Evolutionary conservation across 2,888 invertebrate species (phyloP).

Genomic region (Prenolepis imparis): DNA sequence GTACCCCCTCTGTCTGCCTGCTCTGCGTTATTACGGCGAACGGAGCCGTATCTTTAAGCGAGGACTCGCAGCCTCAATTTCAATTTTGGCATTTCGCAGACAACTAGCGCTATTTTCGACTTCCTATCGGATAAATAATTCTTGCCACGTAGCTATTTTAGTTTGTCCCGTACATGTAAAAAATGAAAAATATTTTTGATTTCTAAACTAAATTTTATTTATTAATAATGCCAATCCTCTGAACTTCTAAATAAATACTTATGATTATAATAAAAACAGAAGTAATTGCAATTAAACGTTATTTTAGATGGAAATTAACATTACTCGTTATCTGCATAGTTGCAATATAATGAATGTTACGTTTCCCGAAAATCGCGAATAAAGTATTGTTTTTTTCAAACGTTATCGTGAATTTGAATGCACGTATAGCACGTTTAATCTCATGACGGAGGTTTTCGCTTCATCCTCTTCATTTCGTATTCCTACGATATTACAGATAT

Average conservation of each 20-base stretch:
- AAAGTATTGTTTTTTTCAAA: background rate
- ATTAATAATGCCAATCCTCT: conserved; percentile 17
- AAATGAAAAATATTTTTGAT: no score
- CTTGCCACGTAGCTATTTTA: background rate
- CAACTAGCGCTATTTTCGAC: conserved; percentile 58
- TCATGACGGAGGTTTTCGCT: conserved; percentile 27
- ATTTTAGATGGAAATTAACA: background rate
- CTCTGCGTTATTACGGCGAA: conserved; percentile 24
- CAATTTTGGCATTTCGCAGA: conserved; percentile 57
- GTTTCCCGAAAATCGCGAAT: background rate
- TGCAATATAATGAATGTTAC: conserved; percentile 18
- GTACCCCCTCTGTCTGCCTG: conserved; percentile 11
- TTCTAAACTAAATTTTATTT: background rate
- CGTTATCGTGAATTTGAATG: conserved; percentile 23
- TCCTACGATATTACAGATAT: conserved; percentile 67
- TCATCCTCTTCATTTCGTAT: conserved; percentile 44
- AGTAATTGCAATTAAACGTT: background rate
- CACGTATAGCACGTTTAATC: conserved; percentile 17
- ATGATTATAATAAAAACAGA: background rate
- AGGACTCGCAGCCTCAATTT: conserved; percentile 44
- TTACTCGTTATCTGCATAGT: background rate
- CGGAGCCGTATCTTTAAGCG: conserved; percentile 47
- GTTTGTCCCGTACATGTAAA: background rate
- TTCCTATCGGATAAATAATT: conserved; percentile 15
- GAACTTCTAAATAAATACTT: conserved; percentile 11